phyloP scores from a whole-genome alignment of 2,797 vertebrate genomes.

The Platyrinchus mystaceus region DNA sequence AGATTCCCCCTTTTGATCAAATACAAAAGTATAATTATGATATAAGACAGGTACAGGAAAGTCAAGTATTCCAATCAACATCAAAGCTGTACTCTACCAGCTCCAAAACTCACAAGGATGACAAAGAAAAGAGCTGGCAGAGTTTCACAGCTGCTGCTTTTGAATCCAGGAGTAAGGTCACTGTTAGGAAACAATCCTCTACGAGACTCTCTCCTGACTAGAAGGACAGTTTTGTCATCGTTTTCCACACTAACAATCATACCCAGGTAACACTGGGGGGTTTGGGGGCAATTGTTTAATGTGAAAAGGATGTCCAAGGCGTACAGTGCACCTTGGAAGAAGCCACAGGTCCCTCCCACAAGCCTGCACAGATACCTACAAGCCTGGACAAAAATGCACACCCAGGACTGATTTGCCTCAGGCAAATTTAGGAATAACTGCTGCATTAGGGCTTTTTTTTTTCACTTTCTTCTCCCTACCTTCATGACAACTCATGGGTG shows the following conservation, averaged over 20 bases:
- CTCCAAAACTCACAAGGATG: not conserved
- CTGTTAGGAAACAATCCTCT: not conserved
- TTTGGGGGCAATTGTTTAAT: not conserved
- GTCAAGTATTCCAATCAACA: slow-evolving; percentile 36
- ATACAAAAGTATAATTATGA: not conserved
- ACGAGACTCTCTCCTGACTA: not conserved
- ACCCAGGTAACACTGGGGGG: not conserved
- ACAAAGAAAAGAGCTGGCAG: not conserved
- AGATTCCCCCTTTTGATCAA: not conserved
- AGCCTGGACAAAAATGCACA: not conserved
- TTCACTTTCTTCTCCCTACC: not conserved
- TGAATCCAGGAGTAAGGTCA: not conserved
- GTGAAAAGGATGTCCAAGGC: not conserved
- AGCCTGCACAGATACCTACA: not conserved
- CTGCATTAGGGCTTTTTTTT: not conserved
- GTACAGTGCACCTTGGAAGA: not conserved
- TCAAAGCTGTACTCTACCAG: slow-evolving; percentile 16
- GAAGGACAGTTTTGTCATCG: not conserved
- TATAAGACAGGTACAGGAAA: slow-evolving; percentile 24
- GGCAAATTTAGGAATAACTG: not conserved
- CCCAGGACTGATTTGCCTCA: not conserved
- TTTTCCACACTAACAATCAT: not conserved
- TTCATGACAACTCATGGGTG: not conserved
- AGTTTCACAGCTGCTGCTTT: not conserved
- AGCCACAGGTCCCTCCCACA: not conserved